A percentile compares a stretch with the other conserved stretches of the same genome.
phyloP scores from a whole-genome alignment of 35 echinoderm and acorn worm genomes.

The Diadema setosum region DNA sequence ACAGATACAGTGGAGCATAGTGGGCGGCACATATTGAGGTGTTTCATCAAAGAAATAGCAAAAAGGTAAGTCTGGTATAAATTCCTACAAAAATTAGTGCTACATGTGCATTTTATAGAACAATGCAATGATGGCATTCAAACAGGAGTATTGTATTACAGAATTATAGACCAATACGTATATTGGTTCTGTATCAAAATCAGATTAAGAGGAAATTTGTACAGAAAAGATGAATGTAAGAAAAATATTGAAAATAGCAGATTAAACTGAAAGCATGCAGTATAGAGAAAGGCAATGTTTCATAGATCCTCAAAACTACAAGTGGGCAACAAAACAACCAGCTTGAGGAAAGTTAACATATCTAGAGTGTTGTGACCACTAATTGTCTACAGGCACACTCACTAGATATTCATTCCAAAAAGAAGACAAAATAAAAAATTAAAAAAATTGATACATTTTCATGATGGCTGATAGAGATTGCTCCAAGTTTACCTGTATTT shows the following conservation, averaged over 20 bases:
- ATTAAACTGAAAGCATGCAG: too few species aligned
- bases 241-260: not conserved
- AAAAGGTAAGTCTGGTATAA: not conserved
- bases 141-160: not conserved
- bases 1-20: slow-evolving; percentile 11
- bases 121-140: not conserved
- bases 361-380: too few species aligned
- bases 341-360: too few species aligned
- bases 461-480: too few species aligned
- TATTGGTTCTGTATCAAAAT: not conserved
- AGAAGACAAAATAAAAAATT: too few species aligned
- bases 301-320: too few species aligned
- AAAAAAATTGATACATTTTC: too few species aligned
- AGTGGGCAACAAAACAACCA: too few species aligned
- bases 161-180: not conserved
- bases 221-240: not conserved
- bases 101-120: not conserved
- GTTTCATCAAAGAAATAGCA: slow-evolving; percentile 7
- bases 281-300: too few species aligned
- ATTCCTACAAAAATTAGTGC: not conserved
- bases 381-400: too few species aligned
- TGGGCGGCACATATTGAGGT: not conserved
- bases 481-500: too few species aligned
- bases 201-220: not conserved
- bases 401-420: too few species aligned